Percentiles rank a stretch among this genome's conserved stretches.
phyloP scores from a whole-genome alignment of 2,888 invertebrate genomes.

The Heliconius aoede region DNA sequence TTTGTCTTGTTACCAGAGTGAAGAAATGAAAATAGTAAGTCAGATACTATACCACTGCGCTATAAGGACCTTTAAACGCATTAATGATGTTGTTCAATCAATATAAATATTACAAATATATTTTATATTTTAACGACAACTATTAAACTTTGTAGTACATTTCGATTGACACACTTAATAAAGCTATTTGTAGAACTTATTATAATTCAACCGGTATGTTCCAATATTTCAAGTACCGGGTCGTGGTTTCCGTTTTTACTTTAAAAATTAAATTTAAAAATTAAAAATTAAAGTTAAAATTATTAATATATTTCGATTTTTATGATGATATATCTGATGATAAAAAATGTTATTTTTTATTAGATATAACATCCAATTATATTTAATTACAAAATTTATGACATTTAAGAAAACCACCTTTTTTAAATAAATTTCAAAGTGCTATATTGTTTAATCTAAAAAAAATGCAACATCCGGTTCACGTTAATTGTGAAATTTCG shows the following conservation, averaged over 20 bases:
- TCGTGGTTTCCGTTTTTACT: neutral
- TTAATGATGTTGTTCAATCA: neutral
- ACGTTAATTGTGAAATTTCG: slow-evolving; percentile 23
- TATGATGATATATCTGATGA: neutral
- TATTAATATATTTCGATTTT: neutral
- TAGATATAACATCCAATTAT: no score
- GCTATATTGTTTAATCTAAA: neutral
- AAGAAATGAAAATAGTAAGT: neutral
- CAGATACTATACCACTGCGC: neutral
- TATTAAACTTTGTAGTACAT: neutral
- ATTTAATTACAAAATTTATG: neutral
- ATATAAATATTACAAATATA: neutral
- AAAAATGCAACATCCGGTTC: slow-evolving; percentile 15
- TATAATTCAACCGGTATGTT: neutral
- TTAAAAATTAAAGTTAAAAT: no score
- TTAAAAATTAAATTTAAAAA: no score
- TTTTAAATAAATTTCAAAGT: neutral
- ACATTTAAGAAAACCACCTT: neutral
- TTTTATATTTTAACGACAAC: neutral
- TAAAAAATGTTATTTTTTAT: neutral
- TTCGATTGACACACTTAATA: neutral
- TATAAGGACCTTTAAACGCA: neutral
- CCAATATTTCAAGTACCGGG: neutral
- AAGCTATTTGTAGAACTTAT: neutral
- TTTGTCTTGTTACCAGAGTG: neutral